Base-by-base conservation (phyloP, 2,888 invertebrate genomes). In the Nephrotoma flavescens region DNA sequence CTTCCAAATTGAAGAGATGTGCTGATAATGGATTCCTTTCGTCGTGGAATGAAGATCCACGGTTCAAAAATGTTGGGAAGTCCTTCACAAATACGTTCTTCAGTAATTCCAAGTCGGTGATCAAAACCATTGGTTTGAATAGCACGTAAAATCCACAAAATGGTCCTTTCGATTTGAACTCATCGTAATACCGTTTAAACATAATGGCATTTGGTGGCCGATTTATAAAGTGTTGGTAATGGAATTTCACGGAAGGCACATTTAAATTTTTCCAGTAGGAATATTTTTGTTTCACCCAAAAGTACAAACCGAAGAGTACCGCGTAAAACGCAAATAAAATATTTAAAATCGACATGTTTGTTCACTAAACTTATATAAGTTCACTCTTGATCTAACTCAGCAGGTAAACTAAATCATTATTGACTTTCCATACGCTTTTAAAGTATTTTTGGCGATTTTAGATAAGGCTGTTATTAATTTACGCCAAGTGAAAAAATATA, bases 21-120 rank as follows among this genome's bases (percentile, higher is more conserved):
- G 92, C 93, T 5, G 94, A 93, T 52, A 95, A 88, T 0, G 93
- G 94, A 90, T 95, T 94, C 19, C 93, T 92, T 15, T 92, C 90
- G 86, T 94, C 94, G 87, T 94, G 94, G 86, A 91, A 92, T 89
- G 93, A 93, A 45, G 94, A 91, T 0, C 95, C 95, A 86, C 95
- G 93, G 88, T 95, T 94, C 89, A 93, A 93, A 88, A 95, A 95
- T 90, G 94, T 91, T 12, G 92, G 92, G 88, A 94, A 95, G 89
- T 95, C 95, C 88, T 92, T 93, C 83, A 93, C 92, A 88, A 95
- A 89, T 31, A 95, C 92, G 86, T 93, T 91, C 88, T 94, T 94
- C 0, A 94, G 93, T 87, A 95, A 89, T 12, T 94, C 93, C 11
- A 94, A 93, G 90, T 95, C 94, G 87, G 95, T 91, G 7, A 95